Percentiles rank a stretch among this genome's conserved stretches.
Evolutionary conservation across 2,888 invertebrate genomes (phyloP).

Genomic region (Sepiola atlantica): DNA sequence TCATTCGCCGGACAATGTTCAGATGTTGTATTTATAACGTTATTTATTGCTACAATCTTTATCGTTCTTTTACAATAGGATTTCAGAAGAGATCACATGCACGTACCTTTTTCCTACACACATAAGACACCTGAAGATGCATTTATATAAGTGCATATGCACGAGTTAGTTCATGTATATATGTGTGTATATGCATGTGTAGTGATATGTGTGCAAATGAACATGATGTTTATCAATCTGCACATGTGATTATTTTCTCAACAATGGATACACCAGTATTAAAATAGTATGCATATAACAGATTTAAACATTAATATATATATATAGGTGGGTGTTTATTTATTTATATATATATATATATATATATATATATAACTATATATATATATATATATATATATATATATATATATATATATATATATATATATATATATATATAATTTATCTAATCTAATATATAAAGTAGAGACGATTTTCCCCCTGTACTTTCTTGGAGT

Average conservation of each 20-base stretch:
- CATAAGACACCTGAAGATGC: background rate
- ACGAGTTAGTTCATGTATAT: background rate
- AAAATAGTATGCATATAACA: no score
- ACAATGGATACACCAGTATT: no score
- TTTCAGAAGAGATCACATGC: background rate
- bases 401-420: background rate
- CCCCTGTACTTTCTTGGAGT: no score
- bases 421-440: background rate
- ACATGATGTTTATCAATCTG: no score
- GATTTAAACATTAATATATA: no score
- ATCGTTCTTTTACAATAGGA: background rate
- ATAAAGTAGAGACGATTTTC: no score
- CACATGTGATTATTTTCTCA: no score
- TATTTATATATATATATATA: background rate
- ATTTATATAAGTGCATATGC: background rate
- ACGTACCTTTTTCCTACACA: background rate
- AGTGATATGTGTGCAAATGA: background rate
- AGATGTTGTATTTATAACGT: background rate
- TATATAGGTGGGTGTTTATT: no score
- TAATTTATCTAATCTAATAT: no score
- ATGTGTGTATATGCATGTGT: background rate
- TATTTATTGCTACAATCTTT: background rate
- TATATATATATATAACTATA: background rate
- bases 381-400: no score
- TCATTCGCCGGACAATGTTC: background rate